A percentile compares a stretch with the other conserved stretches of the same genome.
Evolutionary conservation across 2,797 vertebrate species (phyloP).

Genomic region (Manis pentadactyla): DNA sequence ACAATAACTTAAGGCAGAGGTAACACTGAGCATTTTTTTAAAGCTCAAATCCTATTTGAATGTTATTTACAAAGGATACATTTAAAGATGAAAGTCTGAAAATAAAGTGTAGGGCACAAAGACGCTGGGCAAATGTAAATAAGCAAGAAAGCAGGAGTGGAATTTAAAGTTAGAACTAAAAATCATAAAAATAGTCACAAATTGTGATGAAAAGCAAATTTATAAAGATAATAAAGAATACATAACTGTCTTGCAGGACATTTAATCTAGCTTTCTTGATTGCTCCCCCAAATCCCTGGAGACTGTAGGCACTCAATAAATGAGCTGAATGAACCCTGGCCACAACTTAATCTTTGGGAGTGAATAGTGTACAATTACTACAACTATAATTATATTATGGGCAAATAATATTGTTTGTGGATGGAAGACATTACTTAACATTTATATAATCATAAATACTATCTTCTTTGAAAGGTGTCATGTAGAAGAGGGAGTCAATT

Average conservation of each 20-base stretch:
- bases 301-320: neutral
- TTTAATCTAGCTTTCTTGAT: neutral
- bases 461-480: conserved; percentile 43
- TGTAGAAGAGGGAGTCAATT: conserved; percentile 28
- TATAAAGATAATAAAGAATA: neutral
- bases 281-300: neutral
- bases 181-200: conserved; percentile 11
- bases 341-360: conserved; percentile 39
- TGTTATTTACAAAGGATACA: neutral
- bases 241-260: neutral
- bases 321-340: neutral
- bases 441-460: conserved; percentile 30
- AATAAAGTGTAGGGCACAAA: neutral
- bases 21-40: neutral
- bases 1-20: neutral
- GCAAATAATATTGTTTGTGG: conserved; percentile 7
- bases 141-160: neutral
- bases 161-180: conserved; percentile 42
- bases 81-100: conserved; percentile 39
- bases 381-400: neutral
- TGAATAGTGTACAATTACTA: neutral
- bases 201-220: neutral
- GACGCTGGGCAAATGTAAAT: neutral
- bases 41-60: conserved; percentile 26
- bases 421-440: conserved; percentile 21